Conservation (phyloP, 2,888 invertebrate genomes). For the Oxystoma pomonae region DNA sequence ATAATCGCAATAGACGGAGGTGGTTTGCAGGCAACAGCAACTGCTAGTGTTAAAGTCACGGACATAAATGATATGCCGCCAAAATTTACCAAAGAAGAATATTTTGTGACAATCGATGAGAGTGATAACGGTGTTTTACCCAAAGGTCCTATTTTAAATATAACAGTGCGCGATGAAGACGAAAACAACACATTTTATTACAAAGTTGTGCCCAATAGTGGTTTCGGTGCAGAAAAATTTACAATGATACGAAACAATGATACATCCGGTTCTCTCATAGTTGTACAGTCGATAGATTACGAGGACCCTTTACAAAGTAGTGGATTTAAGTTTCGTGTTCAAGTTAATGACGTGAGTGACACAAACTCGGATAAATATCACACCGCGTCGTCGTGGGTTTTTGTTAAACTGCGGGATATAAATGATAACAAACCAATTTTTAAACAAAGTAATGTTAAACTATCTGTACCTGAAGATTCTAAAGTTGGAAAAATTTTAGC, state of each 20-base stretch:
- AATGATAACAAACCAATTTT: constrained; percentile 97
- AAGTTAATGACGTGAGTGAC: constrained; percentile 91
- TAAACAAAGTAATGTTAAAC: constrained; percentile 88
- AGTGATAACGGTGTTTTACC: constrained; percentile 88
- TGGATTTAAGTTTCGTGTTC: constrained; percentile 91
- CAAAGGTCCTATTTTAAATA: constrained; percentile 89
- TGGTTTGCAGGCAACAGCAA: constrained; percentile 91
- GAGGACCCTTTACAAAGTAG: constrained; percentile 92
- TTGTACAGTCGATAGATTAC: constrained; percentile 91
- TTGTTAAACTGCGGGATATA: constrained; percentile 86
- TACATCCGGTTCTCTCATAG: constrained; percentile 90
- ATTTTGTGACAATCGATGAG: constrained; percentile 94
- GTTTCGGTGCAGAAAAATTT: constrained; percentile 93
- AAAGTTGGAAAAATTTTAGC: constrained; percentile 86
- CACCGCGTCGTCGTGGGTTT: constrained; percentile 93
- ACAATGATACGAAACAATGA: constrained; percentile 95
- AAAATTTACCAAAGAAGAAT: constrained; percentile 93
- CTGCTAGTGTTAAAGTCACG: constrained; percentile 90
- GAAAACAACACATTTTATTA: constrained; percentile 96
- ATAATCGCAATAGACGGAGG: constrained; percentile 96
- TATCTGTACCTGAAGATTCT: constrained; percentile 86
- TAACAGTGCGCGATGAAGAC: constrained; percentile 92
- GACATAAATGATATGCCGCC: constrained; percentile 99
- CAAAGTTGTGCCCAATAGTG: constrained; percentile 84
- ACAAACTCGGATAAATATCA: constrained; percentile 90